Conservation (phyloP, 2,113 vertebrate species). For the Chloebia gouldiae region DNA sequence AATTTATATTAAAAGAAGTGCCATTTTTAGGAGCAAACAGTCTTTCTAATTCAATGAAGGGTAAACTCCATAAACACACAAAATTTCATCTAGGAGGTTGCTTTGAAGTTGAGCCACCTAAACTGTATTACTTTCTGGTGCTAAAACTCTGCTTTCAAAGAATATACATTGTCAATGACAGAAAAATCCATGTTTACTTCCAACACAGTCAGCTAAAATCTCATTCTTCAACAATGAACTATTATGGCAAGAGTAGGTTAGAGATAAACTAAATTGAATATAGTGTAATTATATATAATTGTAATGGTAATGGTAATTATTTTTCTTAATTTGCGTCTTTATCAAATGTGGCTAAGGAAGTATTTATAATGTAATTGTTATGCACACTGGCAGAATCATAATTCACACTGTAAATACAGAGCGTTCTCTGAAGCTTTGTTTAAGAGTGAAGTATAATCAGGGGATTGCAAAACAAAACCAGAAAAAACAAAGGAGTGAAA, state of each 20-base stretch:
- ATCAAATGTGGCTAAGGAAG: slow-evolving; percentile 45
- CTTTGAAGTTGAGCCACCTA: neutral
- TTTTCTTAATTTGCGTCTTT: slow-evolving; percentile 55
- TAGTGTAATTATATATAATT: slow-evolving; percentile 53
- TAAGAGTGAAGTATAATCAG: slow-evolving; percentile 50
- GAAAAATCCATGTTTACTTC: slow-evolving; percentile 31
- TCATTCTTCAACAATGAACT: slow-evolving; percentile 8
- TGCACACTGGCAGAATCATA: slow-evolving; percentile 12
- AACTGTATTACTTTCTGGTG: neutral
- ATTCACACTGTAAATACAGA: slow-evolving; percentile 51
- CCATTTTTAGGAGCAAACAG: neutral
- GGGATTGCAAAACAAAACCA: slow-evolving; percentile 39
- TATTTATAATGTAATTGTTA: slow-evolving; percentile 60
- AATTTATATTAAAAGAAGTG: neutral
- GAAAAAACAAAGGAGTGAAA: slow-evolving; percentile 30
- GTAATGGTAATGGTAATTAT: slow-evolving; percentile 46
- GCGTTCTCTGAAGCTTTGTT: slow-evolving; percentile 31
- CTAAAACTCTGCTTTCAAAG: neutral
- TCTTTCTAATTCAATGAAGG: neutral
- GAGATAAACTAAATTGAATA: slow-evolving; percentile 49
- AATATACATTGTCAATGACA: neutral
- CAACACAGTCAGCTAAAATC: neutral
- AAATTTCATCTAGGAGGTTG: neutral
- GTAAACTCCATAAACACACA: neutral
- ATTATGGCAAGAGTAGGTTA: slow-evolving; percentile 1